These are phyloP conservation scores for Clavelina lepadiformis DNA, from an alignment of 23 tunicate genomes.

Conservation along the genomic window DNA sequence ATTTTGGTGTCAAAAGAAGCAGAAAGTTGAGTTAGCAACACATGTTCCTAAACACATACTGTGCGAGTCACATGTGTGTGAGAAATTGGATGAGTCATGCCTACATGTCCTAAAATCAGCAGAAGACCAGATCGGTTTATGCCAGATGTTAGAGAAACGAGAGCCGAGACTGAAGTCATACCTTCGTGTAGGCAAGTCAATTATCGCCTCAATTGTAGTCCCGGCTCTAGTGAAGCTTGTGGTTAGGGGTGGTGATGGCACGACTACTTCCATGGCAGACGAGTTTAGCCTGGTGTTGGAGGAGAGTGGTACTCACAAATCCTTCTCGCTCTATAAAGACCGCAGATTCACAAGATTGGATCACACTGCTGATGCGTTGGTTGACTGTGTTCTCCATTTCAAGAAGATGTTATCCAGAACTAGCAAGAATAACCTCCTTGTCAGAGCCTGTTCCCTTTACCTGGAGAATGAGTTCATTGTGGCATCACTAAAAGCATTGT, in stretches of 20 bases:
- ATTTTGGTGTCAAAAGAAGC: too few species aligned
- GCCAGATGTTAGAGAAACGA: conserved; percentile 1
- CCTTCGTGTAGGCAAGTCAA: conserved; percentile 4
- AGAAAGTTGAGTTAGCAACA: too few species aligned
- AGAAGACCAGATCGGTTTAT: conserved; percentile 8
- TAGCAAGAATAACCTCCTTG: conserved; percentile 2
- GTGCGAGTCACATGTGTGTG: too few species aligned
- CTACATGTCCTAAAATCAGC: too few species aligned
- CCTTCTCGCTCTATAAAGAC: conserved; percentile 11
- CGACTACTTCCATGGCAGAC: conserved; percentile 10
- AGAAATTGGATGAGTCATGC: too few species aligned
- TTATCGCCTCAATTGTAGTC: not conserved
- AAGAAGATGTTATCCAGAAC: conserved; percentile 1
- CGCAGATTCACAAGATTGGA: conserved; percentile 3
- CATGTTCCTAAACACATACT: too few species aligned
- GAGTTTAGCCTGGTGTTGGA: conserved; percentile 6
- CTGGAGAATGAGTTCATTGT: conserved; percentile 5
- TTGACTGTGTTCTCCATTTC: conserved; percentile 5
- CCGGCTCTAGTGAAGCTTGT: conserved; percentile 16
- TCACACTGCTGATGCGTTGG: conserved; percentile 4
- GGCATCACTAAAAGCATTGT: conserved; percentile 9
- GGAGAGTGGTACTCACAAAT: conserved; percentile 9
- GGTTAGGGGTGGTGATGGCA: conserved; percentile 3
- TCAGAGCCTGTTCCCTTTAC: conserved; percentile 4
- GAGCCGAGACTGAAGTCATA: conserved; percentile 4